A percentile compares a stretch with the other conserved stretches of the same genome.
Evolutionary conservation across 2,797 vertebrate genomes (phyloP).

Genomic region (Leuciscus waleckii): DNA sequence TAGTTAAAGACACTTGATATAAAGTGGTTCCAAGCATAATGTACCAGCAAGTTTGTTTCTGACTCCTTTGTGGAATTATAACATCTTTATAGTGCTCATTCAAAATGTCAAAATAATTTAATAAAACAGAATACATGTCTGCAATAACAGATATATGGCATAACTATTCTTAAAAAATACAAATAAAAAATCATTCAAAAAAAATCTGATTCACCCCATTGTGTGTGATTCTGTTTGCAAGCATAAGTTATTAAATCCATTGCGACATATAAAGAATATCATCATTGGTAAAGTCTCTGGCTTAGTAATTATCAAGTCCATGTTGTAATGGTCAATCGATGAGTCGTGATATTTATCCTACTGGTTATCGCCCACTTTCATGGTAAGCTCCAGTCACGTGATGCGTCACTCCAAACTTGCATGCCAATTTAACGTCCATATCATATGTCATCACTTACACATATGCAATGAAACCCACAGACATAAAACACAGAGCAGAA

Average conservation of each 20-base stretch:
- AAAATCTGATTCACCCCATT: not conserved
- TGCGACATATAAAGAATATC: not conserved
- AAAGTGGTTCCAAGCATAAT: not conserved
- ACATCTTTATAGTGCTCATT: not conserved
- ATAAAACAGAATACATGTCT: not conserved
- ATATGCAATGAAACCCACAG: not conserved
- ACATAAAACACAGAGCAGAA: not conserved
- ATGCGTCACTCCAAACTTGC: slow-evolving; percentile 76
- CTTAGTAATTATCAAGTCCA: not conserved
- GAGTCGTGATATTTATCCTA: not conserved
- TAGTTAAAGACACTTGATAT: not conserved
- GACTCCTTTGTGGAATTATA: not conserved
- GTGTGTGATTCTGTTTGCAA: slow-evolving; percentile 24
- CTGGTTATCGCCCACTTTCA: not conserved
- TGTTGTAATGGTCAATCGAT: not conserved
- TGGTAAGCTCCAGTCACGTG: slow-evolving; percentile 79
- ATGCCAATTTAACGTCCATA: slow-evolving; percentile 78
- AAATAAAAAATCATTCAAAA: not conserved
- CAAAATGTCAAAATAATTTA: not conserved
- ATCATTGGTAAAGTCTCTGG: not conserved
- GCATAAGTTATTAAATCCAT: slow-evolving; percentile 50
- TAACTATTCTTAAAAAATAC: not conserved
- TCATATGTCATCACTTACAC: not conserved
- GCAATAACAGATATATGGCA: no score
- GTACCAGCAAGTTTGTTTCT: not conserved